Evolutionary conservation across 1,140 invertebrate genomes (phyloP), one percentile per base, ranked within the genome.

Genomic region (Pantala flavescens): DNA sequence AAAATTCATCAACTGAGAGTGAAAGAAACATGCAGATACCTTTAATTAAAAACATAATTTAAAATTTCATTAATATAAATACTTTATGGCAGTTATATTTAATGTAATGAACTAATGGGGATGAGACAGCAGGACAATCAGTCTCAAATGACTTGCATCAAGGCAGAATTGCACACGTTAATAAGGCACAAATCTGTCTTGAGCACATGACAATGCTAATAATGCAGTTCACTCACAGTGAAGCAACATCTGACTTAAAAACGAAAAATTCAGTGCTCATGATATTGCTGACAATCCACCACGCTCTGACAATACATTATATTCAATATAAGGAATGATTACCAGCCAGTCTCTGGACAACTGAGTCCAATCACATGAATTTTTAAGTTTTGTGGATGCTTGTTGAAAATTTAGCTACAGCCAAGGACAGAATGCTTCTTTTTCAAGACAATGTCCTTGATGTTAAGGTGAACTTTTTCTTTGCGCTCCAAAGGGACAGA

Each of bases 401-500:
- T 36, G 3, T 36, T 36, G 28, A 12, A 16, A 63, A 19, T 63
- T 63, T 63, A 63, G 49, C 49, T 79, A 76, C 79, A 79, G 28
- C 78, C 76, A 24, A 79, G 77, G 14, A 78, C 78, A 21, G 79
- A 78, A 23, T 84, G 84, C 77, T 86, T 87, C 81, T 89, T 90
- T 83, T 89, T 90, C 43, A 88, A 81, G 74, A 90, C 87, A 79
- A 91, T 89, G 79, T 91, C 89, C 84, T 90, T 90, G 77, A 91
- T 83, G 81, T 91, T 90, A 71, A 91, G 84, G 80, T 90, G 88
- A 72, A 92, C 89, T 81, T 90, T 90, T 78, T 90, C 88, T 81
- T 90, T 90, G 55, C 85, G 83, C 76, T 88, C 85, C 0, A 87
- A 86, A 63, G 90, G 89, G 76, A 90, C 86, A 9, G 89, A 90